Evolutionary conservation across 2,888 invertebrate species (phyloP), one percentile per base, ranked within the genome.

Genomic region (Polydrusus tereticollis): DNA sequence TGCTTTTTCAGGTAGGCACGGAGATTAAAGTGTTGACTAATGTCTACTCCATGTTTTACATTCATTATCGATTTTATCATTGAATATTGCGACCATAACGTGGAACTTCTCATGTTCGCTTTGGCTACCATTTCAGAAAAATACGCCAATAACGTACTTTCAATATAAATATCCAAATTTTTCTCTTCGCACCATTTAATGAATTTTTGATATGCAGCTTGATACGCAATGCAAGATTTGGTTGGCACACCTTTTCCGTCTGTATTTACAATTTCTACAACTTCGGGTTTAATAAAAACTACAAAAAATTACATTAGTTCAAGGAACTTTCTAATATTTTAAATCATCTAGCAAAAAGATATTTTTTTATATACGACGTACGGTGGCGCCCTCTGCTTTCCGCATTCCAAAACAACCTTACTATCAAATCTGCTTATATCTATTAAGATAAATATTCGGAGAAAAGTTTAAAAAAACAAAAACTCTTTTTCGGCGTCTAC

Each of bases 81-180:
- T 0, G 68, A 62, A 47, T 67, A 72, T 26, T 41, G 60, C 2
- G 62, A 43, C 72, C 72, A 72, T 20, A 72, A 8, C 12, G 72
- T 50, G 5, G 72, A 60, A 36, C 60, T n/a, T 38, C 68, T 72
- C 38, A 68, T 14, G 7, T 45, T 62, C 41, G 12, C 6, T 12
- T 47, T 33, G 0, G 14, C n/a, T n/a, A 14, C 23, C 16, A 14
- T 23, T 14, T 69, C 50, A 1, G 21, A 18, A 62, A 80, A 80
- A 71, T 81, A 79, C 6, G 60, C 69, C 65, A 77, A 7, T 18
- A 77, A 36, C 1, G 74, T 66, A 41, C 38, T 62, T 65, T 77
- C 75, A 1, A 66, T 62, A 43, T 59, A 50, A 16, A 57, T 12
- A 5, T 23, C n/a, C 4, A 50, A 12, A 14, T 23, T 23, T 23